These are phyloP conservation scores for Phrynocephalus guinanensis DNA, from an alignment of 2,797 vertebrate species.

Conservation along the genomic window DNA sequence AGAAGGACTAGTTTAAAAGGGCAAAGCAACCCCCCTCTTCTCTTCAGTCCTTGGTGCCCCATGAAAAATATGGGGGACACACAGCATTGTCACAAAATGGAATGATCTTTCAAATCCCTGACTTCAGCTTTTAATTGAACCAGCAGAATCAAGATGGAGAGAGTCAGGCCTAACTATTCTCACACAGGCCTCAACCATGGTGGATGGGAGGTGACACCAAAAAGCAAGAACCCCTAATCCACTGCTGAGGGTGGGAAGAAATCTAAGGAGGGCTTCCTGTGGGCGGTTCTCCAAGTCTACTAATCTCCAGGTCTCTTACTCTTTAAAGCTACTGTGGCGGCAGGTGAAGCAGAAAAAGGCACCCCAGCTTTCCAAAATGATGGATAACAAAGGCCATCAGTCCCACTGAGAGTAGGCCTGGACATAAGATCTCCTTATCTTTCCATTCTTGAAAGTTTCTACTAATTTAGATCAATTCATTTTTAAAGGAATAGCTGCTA, in stretches of 20 bases:
- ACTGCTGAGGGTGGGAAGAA: neutral
- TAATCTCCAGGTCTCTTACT: neutral
- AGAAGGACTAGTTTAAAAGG: conserved; percentile 5
- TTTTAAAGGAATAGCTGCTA: no score
- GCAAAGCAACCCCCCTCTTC: neutral
- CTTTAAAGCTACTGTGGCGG: neutral
- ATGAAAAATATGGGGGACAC: neutral
- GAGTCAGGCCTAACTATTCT: conserved; percentile 25
- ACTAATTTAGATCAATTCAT: neutral
- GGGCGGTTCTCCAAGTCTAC: neutral
- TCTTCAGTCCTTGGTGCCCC: neutral
- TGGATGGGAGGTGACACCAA: neutral
- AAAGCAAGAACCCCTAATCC: neutral
- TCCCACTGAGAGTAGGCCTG: neutral
- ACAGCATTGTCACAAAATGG: neutral
- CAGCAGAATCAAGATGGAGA: conserved; percentile 42
- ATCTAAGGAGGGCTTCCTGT: neutral
- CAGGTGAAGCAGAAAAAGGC: neutral
- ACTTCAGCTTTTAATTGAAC: conserved; percentile 30
- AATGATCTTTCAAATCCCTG: neutral
- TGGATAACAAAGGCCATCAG: neutral
- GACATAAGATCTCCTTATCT: neutral
- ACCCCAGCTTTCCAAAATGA: neutral
- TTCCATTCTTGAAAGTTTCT: neutral
- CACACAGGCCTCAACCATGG: neutral